phyloP scores from a whole-genome alignment of 1,140 invertebrate species.

The Holotrichia oblita region DNA sequence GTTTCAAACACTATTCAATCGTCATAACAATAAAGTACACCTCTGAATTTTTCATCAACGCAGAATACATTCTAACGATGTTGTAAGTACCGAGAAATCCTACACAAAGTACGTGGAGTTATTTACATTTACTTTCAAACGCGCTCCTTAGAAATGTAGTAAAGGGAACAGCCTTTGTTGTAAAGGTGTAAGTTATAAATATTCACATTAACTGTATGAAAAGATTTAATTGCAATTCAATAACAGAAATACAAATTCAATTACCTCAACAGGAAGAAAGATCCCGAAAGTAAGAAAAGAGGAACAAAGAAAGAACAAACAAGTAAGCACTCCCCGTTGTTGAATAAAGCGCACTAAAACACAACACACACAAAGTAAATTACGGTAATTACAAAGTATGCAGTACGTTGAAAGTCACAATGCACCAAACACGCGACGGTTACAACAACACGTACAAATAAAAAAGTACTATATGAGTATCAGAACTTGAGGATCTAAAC shows the following conservation, averaged over 20 bases:
- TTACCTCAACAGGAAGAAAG: neutral
- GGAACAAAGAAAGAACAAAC: neutral
- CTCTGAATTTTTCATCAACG: neutral
- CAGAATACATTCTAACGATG: conserved; percentile 15
- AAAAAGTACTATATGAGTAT: conserved; percentile 11
- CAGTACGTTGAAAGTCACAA: neutral
- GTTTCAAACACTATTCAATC: too few relatives aligned
- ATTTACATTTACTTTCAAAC: conserved; percentile 20
- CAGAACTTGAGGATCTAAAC: neutral
- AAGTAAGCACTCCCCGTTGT: conserved; percentile 8
- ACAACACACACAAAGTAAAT: conserved; percentile 25
- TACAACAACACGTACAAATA: neutral
- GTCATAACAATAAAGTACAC: too few relatives aligned
- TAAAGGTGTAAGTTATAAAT: neutral
- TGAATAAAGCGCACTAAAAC: conserved; percentile 23
- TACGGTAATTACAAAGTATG: conserved; percentile 32
- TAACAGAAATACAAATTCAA: neutral
- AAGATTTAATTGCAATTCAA: neutral
- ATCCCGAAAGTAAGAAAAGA: neutral
- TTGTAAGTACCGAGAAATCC: conserved; percentile 2
- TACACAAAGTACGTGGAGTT: conserved; percentile 10
- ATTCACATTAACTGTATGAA: neutral
- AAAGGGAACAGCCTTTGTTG: neutral
- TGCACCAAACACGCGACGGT: conserved; percentile 4
- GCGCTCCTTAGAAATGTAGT: neutral